Conservation (phyloP, 2,888 invertebrate genomes). For the Atherix ibis region DNA sequence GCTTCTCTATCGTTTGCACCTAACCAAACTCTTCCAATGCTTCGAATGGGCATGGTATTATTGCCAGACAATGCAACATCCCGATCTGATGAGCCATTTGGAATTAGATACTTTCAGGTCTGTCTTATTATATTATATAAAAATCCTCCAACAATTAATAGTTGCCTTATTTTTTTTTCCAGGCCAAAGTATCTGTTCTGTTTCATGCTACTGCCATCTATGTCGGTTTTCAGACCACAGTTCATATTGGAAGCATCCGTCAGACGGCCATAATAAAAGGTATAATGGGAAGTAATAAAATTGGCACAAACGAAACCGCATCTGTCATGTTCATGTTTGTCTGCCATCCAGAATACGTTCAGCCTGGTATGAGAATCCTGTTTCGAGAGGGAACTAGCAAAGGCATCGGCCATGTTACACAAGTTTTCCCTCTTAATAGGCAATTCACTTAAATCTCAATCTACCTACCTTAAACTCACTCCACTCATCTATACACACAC, state of each 20-base stretch:
- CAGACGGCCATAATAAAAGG: constrained; percentile 87
- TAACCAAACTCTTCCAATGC: constrained; percentile 34
- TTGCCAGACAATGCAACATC: constrained; percentile 35
- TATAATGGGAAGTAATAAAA: constrained; percentile 38
- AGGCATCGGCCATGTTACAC: constrained; percentile 71
- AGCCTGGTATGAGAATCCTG: constrained; percentile 57
- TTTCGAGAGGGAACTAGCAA: constrained; percentile 74
- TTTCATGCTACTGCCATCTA: constrained; percentile 72
- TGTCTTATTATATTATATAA: constrained; percentile 5
- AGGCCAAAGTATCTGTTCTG: constrained; percentile 81
- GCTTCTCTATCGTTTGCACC: constrained; percentile 56
- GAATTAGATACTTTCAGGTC: constrained; percentile 48
- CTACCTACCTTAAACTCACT: no score
- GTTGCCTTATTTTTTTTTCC: constrained; percentile 32
- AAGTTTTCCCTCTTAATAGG: constrained; percentile 46
- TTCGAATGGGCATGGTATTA: constrained; percentile 76
- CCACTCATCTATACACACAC: no score
- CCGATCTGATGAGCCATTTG: constrained; percentile 36
- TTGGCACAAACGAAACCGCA: constrained; percentile 68
- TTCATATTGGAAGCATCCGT: constrained; percentile 88
- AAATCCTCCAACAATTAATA: neutral
- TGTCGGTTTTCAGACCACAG: constrained; percentile 78
- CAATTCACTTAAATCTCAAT: constrained; percentile 7
- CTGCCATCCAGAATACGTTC: constrained; percentile 75
- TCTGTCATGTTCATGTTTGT: constrained; percentile 79